Percentiles rank a stretch among this genome's conserved stretches.
phyloP scores from a whole-genome alignment of 2,797 vertebrate species.

The Clarias laeviceps region DNA sequence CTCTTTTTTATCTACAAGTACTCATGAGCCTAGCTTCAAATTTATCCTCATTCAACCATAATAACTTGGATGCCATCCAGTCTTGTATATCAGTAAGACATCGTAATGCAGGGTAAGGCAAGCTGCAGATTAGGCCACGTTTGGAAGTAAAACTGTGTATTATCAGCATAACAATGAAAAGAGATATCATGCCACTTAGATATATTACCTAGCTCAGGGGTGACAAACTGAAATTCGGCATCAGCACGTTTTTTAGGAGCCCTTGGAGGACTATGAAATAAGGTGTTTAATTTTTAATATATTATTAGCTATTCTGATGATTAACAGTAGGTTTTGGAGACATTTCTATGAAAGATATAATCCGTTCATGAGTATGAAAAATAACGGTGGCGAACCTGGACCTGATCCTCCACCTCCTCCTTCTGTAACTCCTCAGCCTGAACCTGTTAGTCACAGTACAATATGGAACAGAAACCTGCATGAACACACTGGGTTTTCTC shows the following conservation, averaged over 20 bases:
- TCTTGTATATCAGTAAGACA: conserved; percentile 27
- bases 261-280: not conserved
- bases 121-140: conserved; percentile 12
- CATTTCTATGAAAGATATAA: not conserved
- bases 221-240: not conserved
- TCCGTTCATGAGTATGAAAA: not conserved
- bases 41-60: conserved; percentile 14
- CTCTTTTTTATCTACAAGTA: not conserved
- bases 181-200: conserved; percentile 1
- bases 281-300: not conserved
- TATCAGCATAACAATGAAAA: conserved; percentile 28
- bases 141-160: conserved; percentile 5
- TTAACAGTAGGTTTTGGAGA: not conserved
- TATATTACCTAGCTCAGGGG: not conserved
- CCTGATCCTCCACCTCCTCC: not conserved
- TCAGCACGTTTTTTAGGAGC: not conserved
- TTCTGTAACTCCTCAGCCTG: not conserved
- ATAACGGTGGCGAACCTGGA: not conserved
- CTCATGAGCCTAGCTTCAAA: not conserved
- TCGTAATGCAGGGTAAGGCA: conserved; percentile 5
- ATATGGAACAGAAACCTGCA: not conserved
- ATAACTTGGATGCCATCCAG: conserved; percentile 28
- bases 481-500: not conserved
- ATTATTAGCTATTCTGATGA: conserved; percentile 7
- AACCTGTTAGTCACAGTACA: not conserved